These are phyloP conservation scores for Scaptomyza polygonia DNA, from an alignment of 2,888 invertebrate genomes.

Conservation along the genomic window DNA sequence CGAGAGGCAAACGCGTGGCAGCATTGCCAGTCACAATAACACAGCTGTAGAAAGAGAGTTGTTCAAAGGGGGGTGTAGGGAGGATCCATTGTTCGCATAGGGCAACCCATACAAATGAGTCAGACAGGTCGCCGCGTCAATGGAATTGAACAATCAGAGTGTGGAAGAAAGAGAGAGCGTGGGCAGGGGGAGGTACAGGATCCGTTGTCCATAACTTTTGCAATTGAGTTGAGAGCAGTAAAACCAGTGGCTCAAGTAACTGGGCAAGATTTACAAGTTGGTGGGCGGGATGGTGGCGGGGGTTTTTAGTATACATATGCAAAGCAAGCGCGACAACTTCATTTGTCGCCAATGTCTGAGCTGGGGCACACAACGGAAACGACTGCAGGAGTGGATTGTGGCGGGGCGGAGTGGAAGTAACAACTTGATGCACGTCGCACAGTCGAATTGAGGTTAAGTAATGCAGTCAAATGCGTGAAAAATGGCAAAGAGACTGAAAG, in stretches of 20 bases:
- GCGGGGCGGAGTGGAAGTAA: slow-evolving; percentile 15
- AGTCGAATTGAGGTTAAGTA: slow-evolving; percentile 80
- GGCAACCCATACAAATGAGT: slow-evolving; percentile 63
- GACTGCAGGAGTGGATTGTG: slow-evolving; percentile 14
- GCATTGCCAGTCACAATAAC: slow-evolving; percentile 24
- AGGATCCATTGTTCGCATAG: slow-evolving; percentile 31
- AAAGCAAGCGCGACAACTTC: slow-evolving; percentile 69
- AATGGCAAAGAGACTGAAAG: slow-evolving; percentile 49
- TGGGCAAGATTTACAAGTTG: slow-evolving; percentile 18
- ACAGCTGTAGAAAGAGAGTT: slow-evolving; percentile 13
- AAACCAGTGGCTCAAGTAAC: slow-evolving; percentile 38
- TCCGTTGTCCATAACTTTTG: slow-evolving; percentile 28
- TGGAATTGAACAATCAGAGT: slow-evolving; percentile 30
- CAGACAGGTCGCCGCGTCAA: slow-evolving; percentile 50
- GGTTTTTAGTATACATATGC: slow-evolving; percentile 33
- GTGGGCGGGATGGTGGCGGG: not conserved
- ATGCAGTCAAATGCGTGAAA: slow-evolving; percentile 76
- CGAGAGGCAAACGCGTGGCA: slow-evolving; percentile 61
- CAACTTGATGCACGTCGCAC: slow-evolving; percentile 66
- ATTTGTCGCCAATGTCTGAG: slow-evolving; percentile 54
- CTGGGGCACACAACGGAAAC: slow-evolving; percentile 58
- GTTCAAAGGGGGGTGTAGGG: not conserved
- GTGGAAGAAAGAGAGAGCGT: not conserved
- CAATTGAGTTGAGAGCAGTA: slow-evolving; percentile 18
- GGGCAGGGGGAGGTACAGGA: slow-evolving; percentile 31